Evolutionary conservation across 2,888 invertebrate genomes (phyloP), one percentile per base, ranked within the genome.

Genomic region (Aspidiotus destructor): DNA sequence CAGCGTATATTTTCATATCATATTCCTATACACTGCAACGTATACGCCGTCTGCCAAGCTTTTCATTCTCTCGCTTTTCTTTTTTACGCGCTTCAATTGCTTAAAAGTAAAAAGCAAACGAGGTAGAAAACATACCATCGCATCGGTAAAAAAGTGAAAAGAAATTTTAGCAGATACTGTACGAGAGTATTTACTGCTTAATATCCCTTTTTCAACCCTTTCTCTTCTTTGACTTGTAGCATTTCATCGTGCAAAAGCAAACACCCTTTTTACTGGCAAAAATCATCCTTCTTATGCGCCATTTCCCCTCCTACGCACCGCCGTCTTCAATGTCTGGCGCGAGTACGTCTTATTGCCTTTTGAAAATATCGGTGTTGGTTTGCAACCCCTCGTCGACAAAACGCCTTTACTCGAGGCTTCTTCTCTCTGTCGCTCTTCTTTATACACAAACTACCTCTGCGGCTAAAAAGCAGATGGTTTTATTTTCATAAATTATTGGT

Each of bases 201-300:
- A 67, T 67, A 67, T 67, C 67, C 63, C 58, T 58, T 67, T 28
- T 67, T 60, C 67, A 67, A 67, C 67, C 67, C 67, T 67, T 67
- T 67, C 57, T 67, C 58, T 67, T 58, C 67, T 67, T 67, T 67
- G 67, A 67, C 67, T 67, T 67, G 67, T 57, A 67, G 67, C 67
- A 67, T 67, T 67, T 67, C 67, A 67, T 67, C 67, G 67, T 67
- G 67, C 67, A 67, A 67, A 67, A 67, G 67, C 58, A 67, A 67
- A 67, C 67, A 67, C 67, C 67, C 67, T 67, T 67, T 67, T 67
- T 67, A 67, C 67, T 48, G 67, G 67, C 67, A 67, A 67, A 67
- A 67, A 67, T 67, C 67, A 67, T 67, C 67, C 67, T 67, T 67
- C 67, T 67, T 67, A 67, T 67, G 67, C 67, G 67, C 67, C 67